Percentiles rank a stretch among this genome's conserved stretches.
These are phyloP conservation scores for Sphaeridia pumilis DNA, from an alignment of 2,888 invertebrate species.

Conservation along the genomic window DNA sequence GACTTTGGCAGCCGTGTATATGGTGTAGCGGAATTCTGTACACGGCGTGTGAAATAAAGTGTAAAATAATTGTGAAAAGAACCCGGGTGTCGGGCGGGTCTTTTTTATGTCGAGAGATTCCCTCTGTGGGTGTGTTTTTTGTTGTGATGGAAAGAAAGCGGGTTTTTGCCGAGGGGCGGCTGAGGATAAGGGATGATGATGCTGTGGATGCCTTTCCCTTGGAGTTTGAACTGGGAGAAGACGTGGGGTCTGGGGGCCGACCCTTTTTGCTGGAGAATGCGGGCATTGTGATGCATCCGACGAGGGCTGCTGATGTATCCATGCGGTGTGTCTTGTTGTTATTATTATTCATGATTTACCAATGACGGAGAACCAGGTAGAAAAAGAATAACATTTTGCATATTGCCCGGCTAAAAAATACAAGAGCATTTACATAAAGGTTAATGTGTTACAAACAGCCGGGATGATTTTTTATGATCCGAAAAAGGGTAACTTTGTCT, in stretches of 20 bases:
- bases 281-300: too few species aligned
- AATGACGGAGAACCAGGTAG: too few species aligned
- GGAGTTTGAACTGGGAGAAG: too few species aligned
- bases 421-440: not conserved
- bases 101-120: not conserved
- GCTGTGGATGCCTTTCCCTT: too few species aligned
- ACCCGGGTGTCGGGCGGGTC: not conserved
- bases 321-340: not conserved
- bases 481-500: not conserved
- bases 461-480: too few species aligned
- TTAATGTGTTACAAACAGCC: not conserved
- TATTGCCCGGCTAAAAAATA: not conserved
- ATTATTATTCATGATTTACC: not conserved
- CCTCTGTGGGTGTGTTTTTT: not conserved
- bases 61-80: not conserved
- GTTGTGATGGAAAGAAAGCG: not conserved
- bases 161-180: not conserved
- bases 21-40: not conserved
- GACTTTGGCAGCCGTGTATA: too few species aligned
- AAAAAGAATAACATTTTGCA: too few species aligned
- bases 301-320: not conserved
- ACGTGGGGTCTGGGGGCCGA: too few species aligned
- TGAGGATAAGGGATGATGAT: not conserved
- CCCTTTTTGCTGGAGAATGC: too few species aligned
- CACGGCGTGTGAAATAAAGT: conserved; percentile 1